Base-by-base conservation (phyloP, 2,113 vertebrate genomes). In the Leptobrachium ailaonicum region DNA sequence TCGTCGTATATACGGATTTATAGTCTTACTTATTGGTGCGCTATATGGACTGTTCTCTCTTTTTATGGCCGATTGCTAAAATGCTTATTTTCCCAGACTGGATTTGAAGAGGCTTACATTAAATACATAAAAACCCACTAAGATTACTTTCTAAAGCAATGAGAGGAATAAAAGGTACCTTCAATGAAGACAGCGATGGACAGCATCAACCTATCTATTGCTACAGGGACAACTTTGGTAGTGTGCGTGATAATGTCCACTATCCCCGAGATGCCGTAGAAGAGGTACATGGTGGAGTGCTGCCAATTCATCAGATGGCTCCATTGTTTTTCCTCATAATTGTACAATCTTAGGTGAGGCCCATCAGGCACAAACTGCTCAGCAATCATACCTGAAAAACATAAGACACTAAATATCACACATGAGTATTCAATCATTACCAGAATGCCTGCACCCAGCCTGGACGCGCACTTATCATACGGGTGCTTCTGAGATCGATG, bases 251-350 rank as follows among this genome's bases (percentile, higher is more conserved):
- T 83, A 6, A 98, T 90, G 13, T 94, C 91, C 42, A 92, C 89
- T 6, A 92, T 77, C 0, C 91, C 97, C 1, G 93, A 82, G 83
- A 99, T 86, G 40, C 92, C 92, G 6, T 96, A 98, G 89, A 99
- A 98, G 75, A 98, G 87, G 83, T 99, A 99, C 95, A 99, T 98
- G 84, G 95, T 98, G 76, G 90, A 84, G 9, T 99, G 98, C 66
- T 99, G 98, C 98, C 97, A 99, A 88, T 94, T 93, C 87, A 93
- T 91, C 82, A 96, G 83, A 45, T 92, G 84, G 7, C 92, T 83
- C 96, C 96, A 96, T 43, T 91, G 94, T 66, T 95, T 88, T 82
- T 92, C 91, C 53, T 93, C 85, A 0, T 90, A 90, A 85, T 97
- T 85, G 41, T 97, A 98, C 80, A 98, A 77, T 66, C 88, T 92